A percentile compares a stretch with the other conserved stretches of the same genome.
phyloP scores from a whole-genome alignment of 2,797 vertebrate species.

The Gambusia yucatana region DNA sequence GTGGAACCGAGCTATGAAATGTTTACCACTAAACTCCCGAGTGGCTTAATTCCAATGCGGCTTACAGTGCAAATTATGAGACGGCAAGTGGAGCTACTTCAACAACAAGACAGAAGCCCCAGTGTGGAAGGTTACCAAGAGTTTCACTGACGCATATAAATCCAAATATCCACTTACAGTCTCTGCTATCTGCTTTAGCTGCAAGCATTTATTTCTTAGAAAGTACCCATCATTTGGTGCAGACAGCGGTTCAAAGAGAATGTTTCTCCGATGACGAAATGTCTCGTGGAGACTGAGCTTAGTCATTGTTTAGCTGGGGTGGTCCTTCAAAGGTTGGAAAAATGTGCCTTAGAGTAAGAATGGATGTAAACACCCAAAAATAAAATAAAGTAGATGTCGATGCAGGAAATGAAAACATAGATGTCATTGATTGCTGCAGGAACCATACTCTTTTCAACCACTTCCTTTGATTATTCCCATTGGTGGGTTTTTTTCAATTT shows the following conservation, averaged over 20 bases:
- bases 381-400: constrained; percentile 4
- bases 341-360: constrained; percentile 24
- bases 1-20: constrained; percentile 36
- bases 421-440: constrained; percentile 4
- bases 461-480: not conserved
- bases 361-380: constrained; percentile 43
- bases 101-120: constrained; percentile 58
- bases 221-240: constrained; percentile 58
- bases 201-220: constrained; percentile 56
- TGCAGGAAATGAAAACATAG: not conserved
- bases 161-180: constrained; percentile 64
- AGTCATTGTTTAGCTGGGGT: constrained; percentile 58
- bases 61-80: constrained; percentile 52
- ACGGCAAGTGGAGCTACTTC: constrained; percentile 52
- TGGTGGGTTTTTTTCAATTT: not conserved
- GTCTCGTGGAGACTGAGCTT: constrained; percentile 57
- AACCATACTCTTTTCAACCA: not conserved
- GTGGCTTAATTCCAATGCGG: constrained; percentile 49
- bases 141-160: constrained; percentile 67
- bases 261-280: constrained; percentile 59
- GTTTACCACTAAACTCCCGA: constrained; percentile 50
- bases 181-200: constrained; percentile 54
- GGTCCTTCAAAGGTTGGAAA: constrained; percentile 42
- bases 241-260: constrained; percentile 64
- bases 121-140: constrained; percentile 59